Evolutionary conservation across 2,113 vertebrate genomes (phyloP).

Genomic region (western clawed frog (Xenopus tropicalis)): DNA sequence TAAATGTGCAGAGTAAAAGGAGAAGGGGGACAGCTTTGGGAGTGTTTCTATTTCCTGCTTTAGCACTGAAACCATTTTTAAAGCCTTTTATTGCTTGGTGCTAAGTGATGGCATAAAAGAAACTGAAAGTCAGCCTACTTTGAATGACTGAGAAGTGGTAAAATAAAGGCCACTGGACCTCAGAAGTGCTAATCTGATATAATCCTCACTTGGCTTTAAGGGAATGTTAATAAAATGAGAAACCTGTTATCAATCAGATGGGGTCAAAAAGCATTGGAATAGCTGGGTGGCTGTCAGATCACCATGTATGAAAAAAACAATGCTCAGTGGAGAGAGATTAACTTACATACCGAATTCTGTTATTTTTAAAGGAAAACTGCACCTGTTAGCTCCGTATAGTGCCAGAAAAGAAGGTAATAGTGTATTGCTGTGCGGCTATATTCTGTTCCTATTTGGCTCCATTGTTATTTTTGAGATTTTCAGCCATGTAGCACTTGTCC

Average conservation of each 20-base stretch:
- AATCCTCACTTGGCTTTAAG: constrained; percentile 18
- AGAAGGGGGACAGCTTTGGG: constrained; percentile 7
- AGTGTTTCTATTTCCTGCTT: constrained; percentile 22
- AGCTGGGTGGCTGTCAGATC: background rate
- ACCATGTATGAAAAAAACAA: background rate
- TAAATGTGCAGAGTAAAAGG: background rate
- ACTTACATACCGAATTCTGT: too few species aligned
- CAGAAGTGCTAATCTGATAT: constrained; percentile 12
- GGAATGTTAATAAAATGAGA: constrained; percentile 20
- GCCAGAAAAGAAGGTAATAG: too few species aligned
- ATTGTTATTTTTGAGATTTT: too few species aligned
- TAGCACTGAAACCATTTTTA: background rate
- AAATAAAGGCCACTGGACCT: constrained; percentile 4
- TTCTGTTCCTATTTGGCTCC: too few species aligned
- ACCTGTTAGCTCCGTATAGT: too few species aligned
- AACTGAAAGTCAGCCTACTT: constrained; percentile 15
- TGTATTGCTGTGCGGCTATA: too few species aligned
- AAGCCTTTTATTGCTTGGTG: constrained; percentile 25
- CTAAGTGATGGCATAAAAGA: constrained; percentile 34
- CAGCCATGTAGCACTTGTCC: too few species aligned
- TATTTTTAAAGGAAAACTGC: too few species aligned
- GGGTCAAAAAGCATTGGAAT: constrained; percentile 10
- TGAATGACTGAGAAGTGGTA: constrained; percentile 9
- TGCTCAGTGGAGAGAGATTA: too few species aligned
- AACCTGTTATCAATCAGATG: constrained; percentile 36